Base-by-base conservation (phyloP, 2,113 vertebrate genomes). In the Trochalopteron elliotii region DNA sequence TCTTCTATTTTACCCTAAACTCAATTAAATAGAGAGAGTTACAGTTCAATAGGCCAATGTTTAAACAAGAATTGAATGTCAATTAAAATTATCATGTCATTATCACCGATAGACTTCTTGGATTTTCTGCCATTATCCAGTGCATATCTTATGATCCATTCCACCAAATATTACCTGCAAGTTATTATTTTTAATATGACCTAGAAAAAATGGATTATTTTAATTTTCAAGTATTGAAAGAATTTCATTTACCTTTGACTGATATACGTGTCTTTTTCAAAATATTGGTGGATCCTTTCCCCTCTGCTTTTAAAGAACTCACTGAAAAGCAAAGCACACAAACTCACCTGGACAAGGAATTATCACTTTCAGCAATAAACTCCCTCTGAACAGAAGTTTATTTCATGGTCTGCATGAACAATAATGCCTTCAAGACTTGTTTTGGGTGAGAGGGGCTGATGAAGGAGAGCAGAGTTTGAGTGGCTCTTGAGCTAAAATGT, bases 21-120 rank as follows among this genome's bases (percentile, higher is more conserved):
- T 78, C 64, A 91, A 92, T 94, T 96, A 86, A 87, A 65, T 37
- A 57, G 61, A 81, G 49, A 95, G 57, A 93, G 33, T 90, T 67
- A 86, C 69, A 94, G 94, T 93, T 96, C 81, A 85, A 11, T 9
- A 94, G 78, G 94, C 49, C 67, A 96, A 78, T 77, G 77, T 87
- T 90, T 84, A 93, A 96, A 94, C 65, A 94, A 60, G 70, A 71
- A 69, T 72, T 96, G 83, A 93, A 84, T 87, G 86, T 79, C 80
- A 95, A 22, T 96, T 97, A 87, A 88, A 94, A 74, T 86, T 71
- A 49, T 49, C 47, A 24, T 49, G 23, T 49, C 64, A 60, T 96
- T 95, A 90, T 72, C 55, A 33, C 15, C 10, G 10, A 75, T 16
- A 79, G 52, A 77, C 21, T 93, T 92, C 39, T 57, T 69, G 42